These are phyloP conservation scores for Lanistes nyassanus DNA, from an alignment of 1,140 invertebrate species.

Conservation along the genomic window DNA sequence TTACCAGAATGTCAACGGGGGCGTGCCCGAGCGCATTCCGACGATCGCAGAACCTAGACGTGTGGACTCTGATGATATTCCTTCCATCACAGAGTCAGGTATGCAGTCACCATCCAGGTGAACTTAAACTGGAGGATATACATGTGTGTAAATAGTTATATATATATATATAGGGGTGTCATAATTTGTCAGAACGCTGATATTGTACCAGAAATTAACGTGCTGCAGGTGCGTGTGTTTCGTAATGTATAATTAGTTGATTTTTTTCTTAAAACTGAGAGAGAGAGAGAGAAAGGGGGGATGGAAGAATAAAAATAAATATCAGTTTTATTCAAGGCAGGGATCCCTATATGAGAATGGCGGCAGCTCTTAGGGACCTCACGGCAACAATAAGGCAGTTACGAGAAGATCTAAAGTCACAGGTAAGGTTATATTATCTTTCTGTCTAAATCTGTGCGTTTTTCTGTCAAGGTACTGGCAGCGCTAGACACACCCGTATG, in stretches of 20 bases:
- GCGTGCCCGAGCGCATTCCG: background rate
- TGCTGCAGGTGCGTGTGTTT: too few relatives aligned
- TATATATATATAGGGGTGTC: too few relatives aligned
- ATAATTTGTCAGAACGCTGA: too few relatives aligned
- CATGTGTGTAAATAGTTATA: too few relatives aligned
- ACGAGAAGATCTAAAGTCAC: constrained; percentile 20
- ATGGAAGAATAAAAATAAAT: background rate
- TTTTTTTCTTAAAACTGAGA: too few relatives aligned
- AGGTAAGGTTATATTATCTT: constrained; percentile 27
- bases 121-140: too few relatives aligned
- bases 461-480: too few relatives aligned
- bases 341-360: constrained; percentile 19
- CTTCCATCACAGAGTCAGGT: constrained; percentile 3
- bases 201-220: too few relatives aligned
- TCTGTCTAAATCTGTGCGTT: background rate
- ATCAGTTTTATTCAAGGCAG: background rate
- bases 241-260: too few relatives aligned
- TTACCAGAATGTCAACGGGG: background rate
- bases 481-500: too few relatives aligned
- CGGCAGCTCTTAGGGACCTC: constrained; percentile 25
- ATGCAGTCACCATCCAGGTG: background rate
- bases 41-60: background rate
- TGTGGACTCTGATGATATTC: background rate
- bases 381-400: constrained; percentile 27
- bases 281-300: too few relatives aligned